Percentiles rank a stretch among this genome's conserved stretches.
phyloP scores from a whole-genome alignment of 2,888 invertebrate species.

The Epistrophella euchroma region DNA sequence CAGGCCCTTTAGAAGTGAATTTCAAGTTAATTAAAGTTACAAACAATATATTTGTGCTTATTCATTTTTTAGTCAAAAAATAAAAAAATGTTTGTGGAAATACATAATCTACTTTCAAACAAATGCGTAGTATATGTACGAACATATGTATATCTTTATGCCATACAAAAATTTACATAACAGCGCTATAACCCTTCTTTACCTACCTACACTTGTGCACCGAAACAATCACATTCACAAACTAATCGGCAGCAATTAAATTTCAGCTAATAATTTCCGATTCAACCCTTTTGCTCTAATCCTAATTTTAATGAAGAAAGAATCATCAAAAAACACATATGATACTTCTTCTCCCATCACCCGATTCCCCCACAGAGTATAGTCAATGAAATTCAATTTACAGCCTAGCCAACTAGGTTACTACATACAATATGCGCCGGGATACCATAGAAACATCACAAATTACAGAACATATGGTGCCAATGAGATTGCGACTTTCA shows the following conservation, averaged over 20 bases:
- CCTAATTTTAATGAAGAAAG: slow-evolving; percentile 11
- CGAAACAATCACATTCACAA: slow-evolving; percentile 27
- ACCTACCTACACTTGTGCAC: not conserved
- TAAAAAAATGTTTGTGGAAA: no score
- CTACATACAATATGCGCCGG: slow-evolving; percentile 60
- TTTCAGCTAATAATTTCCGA: slow-evolving; percentile 54
- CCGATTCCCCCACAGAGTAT: slow-evolving; percentile 39
- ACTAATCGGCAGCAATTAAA: slow-evolving; percentile 62
- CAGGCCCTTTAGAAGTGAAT: no score
- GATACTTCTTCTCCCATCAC: slow-evolving; percentile 51
- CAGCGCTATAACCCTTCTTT: no score
- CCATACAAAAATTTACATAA: no score
- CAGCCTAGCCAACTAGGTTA: slow-evolving; percentile 54
- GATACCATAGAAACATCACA: slow-evolving; percentile 81
- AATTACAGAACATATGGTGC: slow-evolving; percentile 84
- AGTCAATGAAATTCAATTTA: slow-evolving; percentile 75
- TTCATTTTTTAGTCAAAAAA: no score
- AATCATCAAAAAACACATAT: slow-evolving; percentile 51
- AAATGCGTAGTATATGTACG: no score
- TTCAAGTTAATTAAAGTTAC: no score
- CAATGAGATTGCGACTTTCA: slow-evolving; percentile 82
- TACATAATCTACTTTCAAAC: no score
- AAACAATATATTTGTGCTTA: no score
- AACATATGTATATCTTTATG: no score
- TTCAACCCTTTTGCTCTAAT: slow-evolving; percentile 40